Base-by-base conservation (phyloP, 2,113 vertebrate genomes). In the Tapirus terrestris region DNA sequence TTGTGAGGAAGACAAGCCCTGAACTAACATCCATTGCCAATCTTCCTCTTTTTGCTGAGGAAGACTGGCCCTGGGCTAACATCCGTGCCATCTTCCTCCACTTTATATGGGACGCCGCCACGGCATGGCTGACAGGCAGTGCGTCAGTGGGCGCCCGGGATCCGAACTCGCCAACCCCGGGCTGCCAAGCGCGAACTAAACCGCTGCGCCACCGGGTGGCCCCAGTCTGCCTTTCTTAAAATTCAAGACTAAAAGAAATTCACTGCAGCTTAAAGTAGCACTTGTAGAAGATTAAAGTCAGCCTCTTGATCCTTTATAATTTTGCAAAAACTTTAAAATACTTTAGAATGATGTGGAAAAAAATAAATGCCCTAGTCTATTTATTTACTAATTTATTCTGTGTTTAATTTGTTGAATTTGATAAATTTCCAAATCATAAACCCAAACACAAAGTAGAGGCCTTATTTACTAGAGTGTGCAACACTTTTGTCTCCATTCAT, bases 171-270 rank as follows among this genome's bases (percentile, higher is more conserved):
- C 39, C 39, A 39, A 39, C 39, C 39, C 39, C 39, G 39, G 4
- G 39, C 39, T 39, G 39, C 39, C 39, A 39, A 39, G 39, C 39
- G 4, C 39, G 39, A 39, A 39, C 39, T 39, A 39, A 39, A 39
- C 39, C 39, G 4, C 39, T 39, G 39, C 39, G 4, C 39, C 39
- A 39, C 39, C 39, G 39, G 39, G 39, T 39, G 39, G 39, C 39
- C 39, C 39, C 39, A 51, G 48, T 39, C 18, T 75, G 9, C 36
- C 92, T 96, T 96, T 85, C 79, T 90, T 63, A 92, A 93, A 90
- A 82, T 58, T 86, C 63, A 97, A 86, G 56, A 86, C 60, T 72
- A 93, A 68, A 65, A 92, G 33, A 92, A 90, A 90, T 97, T 79
- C 85, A 92, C 20, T 77, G 11, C 53, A 95, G 73, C 48, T 95